Evolutionary conservation across 2,888 invertebrate genomes (phyloP), one percentile per base, ranked within the genome.

Genomic region (Megalurothrips usitatus): DNA sequence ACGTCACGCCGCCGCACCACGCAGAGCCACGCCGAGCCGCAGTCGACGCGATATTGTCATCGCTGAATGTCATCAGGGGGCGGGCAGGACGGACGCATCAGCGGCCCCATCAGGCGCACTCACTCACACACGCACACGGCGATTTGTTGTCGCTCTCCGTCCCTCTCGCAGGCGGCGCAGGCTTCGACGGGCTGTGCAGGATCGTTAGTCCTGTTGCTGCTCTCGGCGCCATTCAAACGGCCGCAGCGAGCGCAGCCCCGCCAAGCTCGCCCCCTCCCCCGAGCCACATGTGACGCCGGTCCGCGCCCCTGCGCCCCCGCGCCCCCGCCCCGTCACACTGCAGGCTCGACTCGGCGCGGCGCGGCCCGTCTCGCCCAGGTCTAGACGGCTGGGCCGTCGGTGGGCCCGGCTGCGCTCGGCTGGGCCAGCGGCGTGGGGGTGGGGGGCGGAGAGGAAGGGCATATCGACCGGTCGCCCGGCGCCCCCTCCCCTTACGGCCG

Each of bases 141-240:
- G 3, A 43, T 43, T 43, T 43, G 34, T 43, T 43, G 34, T 43
- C 34, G 34, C 34, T 43, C 34, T 4, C 34, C 34, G 6, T 43
- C 34, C 34, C 34, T 43, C 34, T 43, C 34, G 34, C 34, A 43
- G 34, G 34, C 34, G 2, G 34, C 34, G 34, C 34, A 43, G 34
- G 34, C n/a, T n/a, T n/a, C n/a, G n/a, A n/a, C n/a, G n/a, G n/a
- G n/a, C 58, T 58, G 17, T 58, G 58, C 19, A 17, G 19, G 68
- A 23, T 75, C 68, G 68, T 75, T 75, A 75, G 68, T 75, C 68
- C 68, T 75, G 68, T 75, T 75, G 68, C 68, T 75, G 68, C 23
- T 26, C 58, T 17, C 14, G 58, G 58, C 58, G 58, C 58, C 4
- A 4, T 19, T 19, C 58, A 43, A 43, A 43, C 34, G 34, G 34